Evolutionary conservation across 92 coral and sea anemone genomes (phyloP).

Genomic region (Metridium senile): DNA sequence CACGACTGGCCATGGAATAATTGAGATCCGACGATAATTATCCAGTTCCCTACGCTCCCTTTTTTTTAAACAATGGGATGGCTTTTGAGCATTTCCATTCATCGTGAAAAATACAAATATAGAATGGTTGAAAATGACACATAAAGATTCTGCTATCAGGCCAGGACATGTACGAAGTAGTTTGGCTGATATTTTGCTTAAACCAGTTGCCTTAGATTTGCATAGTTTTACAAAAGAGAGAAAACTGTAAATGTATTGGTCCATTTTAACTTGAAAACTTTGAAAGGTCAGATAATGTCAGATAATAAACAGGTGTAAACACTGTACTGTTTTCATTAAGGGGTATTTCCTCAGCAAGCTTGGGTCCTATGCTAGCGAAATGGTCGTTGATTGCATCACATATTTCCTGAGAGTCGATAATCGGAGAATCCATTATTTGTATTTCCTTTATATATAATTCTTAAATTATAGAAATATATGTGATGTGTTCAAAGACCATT

Average conservation of each 20-base stretch:
- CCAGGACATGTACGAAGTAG: constrained; percentile 53
- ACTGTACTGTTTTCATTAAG: too few species aligned
- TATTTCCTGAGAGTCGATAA: too few species aligned
- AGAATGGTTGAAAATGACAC: constrained; percentile 41
- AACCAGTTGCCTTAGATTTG: constrained; percentile 64
- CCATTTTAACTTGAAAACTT: constrained; percentile 31
- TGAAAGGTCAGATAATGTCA: constrained; percentile 13
- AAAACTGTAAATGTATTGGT: constrained; percentile 45
- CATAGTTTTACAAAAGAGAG: constrained; percentile 42
- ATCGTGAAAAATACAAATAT: constrained; percentile 37
- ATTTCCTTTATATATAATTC: too few species aligned
- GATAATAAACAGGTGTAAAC: too few species aligned
- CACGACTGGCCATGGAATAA: constrained; percentile 38
- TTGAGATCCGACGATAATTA: constrained; percentile 45
- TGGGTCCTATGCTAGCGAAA: constrained; percentile 54
- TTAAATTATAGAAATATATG: too few species aligned
- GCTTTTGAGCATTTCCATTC: too few species aligned
- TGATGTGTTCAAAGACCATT: too few species aligned
- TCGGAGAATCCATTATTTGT: too few species aligned
- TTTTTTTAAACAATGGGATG: constrained; percentile 44
- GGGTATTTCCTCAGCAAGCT: constrained; percentile 43
- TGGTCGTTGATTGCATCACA: constrained; percentile 41
- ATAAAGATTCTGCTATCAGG: constrained; percentile 43
- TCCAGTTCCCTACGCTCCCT: too few species aligned
- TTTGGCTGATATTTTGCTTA: constrained; percentile 57